phyloP scores from a whole-genome alignment of 2,797 vertebrate genomes.

The Bradypodion ventrale region DNA sequence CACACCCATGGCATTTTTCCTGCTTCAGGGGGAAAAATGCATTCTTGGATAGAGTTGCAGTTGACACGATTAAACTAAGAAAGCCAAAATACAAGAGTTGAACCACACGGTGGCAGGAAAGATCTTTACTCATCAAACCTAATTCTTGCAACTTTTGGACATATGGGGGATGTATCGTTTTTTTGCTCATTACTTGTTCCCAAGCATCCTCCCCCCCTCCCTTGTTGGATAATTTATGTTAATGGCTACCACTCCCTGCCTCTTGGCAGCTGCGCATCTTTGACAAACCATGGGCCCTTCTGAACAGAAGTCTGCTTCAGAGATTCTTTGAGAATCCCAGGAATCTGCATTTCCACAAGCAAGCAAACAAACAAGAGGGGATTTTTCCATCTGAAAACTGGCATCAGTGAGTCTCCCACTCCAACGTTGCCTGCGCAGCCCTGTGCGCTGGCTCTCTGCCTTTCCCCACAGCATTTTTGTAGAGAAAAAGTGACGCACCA shows the following conservation, averaged over 20 bases:
- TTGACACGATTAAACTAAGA: not conserved
- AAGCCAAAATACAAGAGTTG: not conserved
- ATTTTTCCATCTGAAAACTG: slow-evolving; percentile 21
- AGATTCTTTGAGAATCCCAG: slow-evolving; percentile 15
- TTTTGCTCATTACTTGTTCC: not conserved
- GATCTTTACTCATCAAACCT: not conserved
- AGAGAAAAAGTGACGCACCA: not conserved
- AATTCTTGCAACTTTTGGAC: not conserved
- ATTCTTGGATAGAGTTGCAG: no score
- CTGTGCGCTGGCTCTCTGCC: not conserved
- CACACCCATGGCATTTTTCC: no score
- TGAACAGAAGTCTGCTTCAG: not conserved
- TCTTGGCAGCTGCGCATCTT: no score
- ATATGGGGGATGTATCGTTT: not conserved
- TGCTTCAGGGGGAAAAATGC: no score
- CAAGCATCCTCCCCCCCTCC: slow-evolving; percentile 7
- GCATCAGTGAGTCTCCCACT: not conserved
- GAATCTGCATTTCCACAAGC: not conserved
- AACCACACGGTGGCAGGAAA: slow-evolving; percentile 18
- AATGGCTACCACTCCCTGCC: slow-evolving; percentile 2
- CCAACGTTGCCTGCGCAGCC: not conserved
- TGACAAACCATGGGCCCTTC: not conserved
- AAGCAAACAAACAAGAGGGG: not conserved
- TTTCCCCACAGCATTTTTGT: not conserved
- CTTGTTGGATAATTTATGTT: slow-evolving; percentile 29